Conservation (phyloP, 2,797 vertebrate species). For the Megaceryle alcyon region DNA sequence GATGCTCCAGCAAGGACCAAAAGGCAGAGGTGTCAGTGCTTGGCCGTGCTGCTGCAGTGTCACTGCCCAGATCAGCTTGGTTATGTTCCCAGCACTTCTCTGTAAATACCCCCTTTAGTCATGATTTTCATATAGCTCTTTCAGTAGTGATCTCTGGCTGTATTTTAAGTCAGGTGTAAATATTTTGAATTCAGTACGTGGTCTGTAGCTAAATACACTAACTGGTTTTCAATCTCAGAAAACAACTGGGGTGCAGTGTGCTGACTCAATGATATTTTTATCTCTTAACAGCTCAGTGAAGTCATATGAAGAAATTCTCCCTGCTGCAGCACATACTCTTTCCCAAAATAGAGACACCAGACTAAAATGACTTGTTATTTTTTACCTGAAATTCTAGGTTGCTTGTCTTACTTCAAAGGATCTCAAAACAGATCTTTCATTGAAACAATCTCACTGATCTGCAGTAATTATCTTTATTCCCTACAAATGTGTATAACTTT, state of each 20-base stretch:
- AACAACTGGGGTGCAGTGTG: background rate
- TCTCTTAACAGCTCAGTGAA: background rate
- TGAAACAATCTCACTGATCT: background rate
- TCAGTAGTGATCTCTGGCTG: background rate
- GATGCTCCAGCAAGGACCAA: background rate
- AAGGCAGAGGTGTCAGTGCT: background rate
- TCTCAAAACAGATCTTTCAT: background rate
- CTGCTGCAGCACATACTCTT: background rate
- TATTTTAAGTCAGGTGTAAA: background rate
- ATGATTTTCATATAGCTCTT: background rate
- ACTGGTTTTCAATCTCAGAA: background rate
- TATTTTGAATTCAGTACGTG: background rate
- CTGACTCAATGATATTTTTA: background rate
- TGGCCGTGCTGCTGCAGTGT: background rate
- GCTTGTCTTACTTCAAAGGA: background rate
- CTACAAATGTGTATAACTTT: background rate
- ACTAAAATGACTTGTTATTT: background rate
- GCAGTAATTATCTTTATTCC: background rate
- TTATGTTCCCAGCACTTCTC: background rate
- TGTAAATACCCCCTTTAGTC: background rate
- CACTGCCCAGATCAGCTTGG: background rate
- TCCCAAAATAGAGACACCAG: background rate
- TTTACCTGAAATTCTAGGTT: background rate
- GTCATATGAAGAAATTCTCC: background rate
- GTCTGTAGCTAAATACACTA: background rate